A percentile compares a stretch with the other conserved stretches of the same genome.
Conservation (phyloP, 37 sponge, comb jelly and placozoan genomes). For the Diacarnus erythraeanus region DNA sequence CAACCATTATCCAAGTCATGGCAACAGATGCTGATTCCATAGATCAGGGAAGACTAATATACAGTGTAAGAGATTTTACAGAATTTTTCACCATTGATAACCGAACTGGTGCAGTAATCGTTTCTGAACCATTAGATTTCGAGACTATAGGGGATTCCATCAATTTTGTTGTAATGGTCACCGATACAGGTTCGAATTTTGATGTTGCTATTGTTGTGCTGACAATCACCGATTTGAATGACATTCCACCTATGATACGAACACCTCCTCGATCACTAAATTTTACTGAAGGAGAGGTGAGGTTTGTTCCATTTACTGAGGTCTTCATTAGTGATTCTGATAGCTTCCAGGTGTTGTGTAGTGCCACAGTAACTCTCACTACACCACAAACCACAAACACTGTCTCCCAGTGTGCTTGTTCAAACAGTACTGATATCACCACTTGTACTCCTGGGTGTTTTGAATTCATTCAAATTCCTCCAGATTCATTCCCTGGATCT, state of each 20-base stretch:
- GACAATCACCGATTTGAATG: slow-evolving; percentile 53
- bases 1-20: slow-evolving; percentile 19
- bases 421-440: neutral
- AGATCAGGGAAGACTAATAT: slow-evolving; percentile 32
- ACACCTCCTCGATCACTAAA: slow-evolving; percentile 16
- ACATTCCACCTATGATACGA: slow-evolving; percentile 54
- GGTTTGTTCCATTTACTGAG: slow-evolving; percentile 23
- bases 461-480: slow-evolving; percentile 55
- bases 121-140: slow-evolving; percentile 41
- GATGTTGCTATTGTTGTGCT: slow-evolving; percentile 25
- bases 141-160: slow-evolving; percentile 15
- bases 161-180: slow-evolving; percentile 19
- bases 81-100: slow-evolving; percentile 48
- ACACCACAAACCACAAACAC: neutral
- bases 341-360: slow-evolving; percentile 32
- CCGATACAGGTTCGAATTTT: slow-evolving; percentile 33
- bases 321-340: slow-evolving; percentile 48
- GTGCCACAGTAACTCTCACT: slow-evolving; percentile 28
- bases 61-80: slow-evolving; percentile 23
- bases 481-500: slow-evolving; percentile 35
- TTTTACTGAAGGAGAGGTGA: slow-evolving; percentile 43
- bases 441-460: slow-evolving; percentile 39
- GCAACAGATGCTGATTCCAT: slow-evolving; percentile 60
- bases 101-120: slow-evolving; percentile 35
- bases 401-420: slow-evolving; percentile 19